These are phyloP conservation scores for Pollenia griseotomentosa DNA, from an alignment of 2,888 invertebrate genomes.

Conservation along the genomic window DNA sequence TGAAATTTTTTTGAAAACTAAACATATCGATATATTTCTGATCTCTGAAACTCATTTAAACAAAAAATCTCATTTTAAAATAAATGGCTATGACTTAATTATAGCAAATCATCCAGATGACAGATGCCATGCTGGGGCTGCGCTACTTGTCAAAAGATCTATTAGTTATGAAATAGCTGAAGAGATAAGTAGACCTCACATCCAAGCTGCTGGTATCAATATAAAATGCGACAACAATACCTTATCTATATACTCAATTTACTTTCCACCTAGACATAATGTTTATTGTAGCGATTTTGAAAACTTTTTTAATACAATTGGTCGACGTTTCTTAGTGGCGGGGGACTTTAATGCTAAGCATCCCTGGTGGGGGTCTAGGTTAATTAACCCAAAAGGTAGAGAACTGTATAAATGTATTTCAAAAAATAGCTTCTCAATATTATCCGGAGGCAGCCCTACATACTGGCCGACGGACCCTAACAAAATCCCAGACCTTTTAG, in stretches of 20 bases:
- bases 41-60: too few species aligned
- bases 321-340: neutral
- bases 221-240: too few species aligned
- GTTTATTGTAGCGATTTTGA: constrained; percentile 1
- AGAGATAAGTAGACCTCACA: too few species aligned
- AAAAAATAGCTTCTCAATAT: constrained; percentile 6
- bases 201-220: too few species aligned
- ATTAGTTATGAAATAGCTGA: too few species aligned
- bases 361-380: constrained; percentile 23
- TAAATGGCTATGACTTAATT: too few species aligned
- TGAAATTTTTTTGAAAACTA: too few species aligned
- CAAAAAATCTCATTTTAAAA: too few species aligned
- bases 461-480: constrained; percentile 59
- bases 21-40: too few species aligned
- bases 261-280: constrained; percentile 8
- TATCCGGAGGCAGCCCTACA: constrained; percentile 65
- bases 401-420: constrained; percentile 24
- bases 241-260: neutral
- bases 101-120: too few species aligned
- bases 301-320: neutral
- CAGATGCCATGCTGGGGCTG: too few species aligned
- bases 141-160: too few species aligned
- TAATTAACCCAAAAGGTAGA: constrained; percentile 28
- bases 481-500: constrained; percentile 43
- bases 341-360: constrained; percentile 24